Conservation (phyloP, 2,797 vertebrate species). For the Bovichtus variegatus region DNA sequence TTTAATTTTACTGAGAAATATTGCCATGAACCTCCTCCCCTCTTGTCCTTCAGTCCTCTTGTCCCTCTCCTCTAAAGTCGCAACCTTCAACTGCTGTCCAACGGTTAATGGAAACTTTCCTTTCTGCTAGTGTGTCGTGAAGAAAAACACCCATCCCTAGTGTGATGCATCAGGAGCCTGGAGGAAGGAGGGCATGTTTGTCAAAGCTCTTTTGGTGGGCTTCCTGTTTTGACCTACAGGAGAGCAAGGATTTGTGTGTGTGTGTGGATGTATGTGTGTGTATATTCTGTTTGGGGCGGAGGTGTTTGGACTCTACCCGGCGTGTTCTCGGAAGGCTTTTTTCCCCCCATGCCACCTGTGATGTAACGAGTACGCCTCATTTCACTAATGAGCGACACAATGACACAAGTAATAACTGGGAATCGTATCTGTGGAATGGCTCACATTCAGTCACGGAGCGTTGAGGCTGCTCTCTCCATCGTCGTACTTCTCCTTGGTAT, state of each 20-base stretch:
- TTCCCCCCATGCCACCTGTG: constrained; percentile 22
- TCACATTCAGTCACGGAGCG: constrained; percentile 23
- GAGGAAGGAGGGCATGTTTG: constrained; percentile 58
- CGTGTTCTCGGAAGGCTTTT: constrained; percentile 18
- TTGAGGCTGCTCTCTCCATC: constrained; percentile 32
- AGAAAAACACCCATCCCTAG: constrained; percentile 57
- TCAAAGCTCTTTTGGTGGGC: constrained; percentile 44
- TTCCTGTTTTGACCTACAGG: constrained; percentile 62
- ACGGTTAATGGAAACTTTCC: constrained; percentile 68
- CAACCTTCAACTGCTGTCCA: constrained; percentile 47
- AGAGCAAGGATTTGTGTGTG: constrained; percentile 8
- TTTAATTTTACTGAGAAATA: constrained; percentile 17
- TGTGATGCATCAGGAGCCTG: constrained; percentile 43
- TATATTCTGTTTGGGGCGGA: constrained; percentile 5
- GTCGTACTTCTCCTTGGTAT: constrained; percentile 45
- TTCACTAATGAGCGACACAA: constrained; percentile 52
- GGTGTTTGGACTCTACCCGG: constrained; percentile 6
- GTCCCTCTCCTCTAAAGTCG: constrained; percentile 23
- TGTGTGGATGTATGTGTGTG: constrained; percentile 13
- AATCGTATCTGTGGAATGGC: constrained; percentile 26
- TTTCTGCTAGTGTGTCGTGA: constrained; percentile 63
- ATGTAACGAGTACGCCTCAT: constrained; percentile 34
- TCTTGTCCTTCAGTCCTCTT: constrained; percentile 26
- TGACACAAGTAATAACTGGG: constrained; percentile 36
- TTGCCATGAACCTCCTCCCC: constrained; percentile 5